Evolutionary conservation across 2,113 vertebrate species (phyloP).

Genomic region (Semnornis frantzii): DNA sequence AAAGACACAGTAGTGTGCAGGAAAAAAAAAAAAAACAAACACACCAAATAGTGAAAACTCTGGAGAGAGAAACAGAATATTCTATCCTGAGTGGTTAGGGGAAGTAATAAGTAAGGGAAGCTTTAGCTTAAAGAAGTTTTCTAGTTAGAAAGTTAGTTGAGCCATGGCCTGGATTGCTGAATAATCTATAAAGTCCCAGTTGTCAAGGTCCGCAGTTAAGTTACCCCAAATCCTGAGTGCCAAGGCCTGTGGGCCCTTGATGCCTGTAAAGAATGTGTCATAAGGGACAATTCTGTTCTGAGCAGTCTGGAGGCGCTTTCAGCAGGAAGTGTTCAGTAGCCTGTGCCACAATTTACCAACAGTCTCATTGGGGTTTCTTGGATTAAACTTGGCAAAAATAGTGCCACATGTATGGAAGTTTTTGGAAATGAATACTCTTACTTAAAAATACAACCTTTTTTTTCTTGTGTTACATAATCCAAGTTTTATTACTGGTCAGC

Average conservation of each 20-base stretch:
- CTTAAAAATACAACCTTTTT: not conserved
- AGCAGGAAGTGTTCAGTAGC: not conserved
- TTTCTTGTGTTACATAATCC: not conserved
- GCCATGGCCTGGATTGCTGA: not conserved
- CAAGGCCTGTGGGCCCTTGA: not conserved
- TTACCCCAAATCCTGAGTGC: not conserved
- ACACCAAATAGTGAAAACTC: not conserved
- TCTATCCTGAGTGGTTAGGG: not conserved
- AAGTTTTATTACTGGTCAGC: not conserved
- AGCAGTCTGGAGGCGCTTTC: not conserved
- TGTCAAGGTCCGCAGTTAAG: not conserved
- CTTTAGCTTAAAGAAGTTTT: not conserved
- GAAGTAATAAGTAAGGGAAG: not conserved
- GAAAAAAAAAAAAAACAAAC: not conserved
- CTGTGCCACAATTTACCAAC: not conserved
- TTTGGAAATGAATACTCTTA: not conserved
- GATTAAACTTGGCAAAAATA: not conserved
- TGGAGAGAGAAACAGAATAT: not conserved
- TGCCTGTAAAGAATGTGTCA: not conserved
- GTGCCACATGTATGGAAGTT: rapidly evolving
- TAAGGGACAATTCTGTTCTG: not conserved
- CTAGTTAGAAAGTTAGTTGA: not conserved
- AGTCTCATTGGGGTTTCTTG: not conserved
- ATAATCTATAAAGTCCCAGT: not conserved
- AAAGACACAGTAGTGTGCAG: not conserved